Conservation (phyloP, 2,888 invertebrate species). For the Drosophila affinis region DNA sequence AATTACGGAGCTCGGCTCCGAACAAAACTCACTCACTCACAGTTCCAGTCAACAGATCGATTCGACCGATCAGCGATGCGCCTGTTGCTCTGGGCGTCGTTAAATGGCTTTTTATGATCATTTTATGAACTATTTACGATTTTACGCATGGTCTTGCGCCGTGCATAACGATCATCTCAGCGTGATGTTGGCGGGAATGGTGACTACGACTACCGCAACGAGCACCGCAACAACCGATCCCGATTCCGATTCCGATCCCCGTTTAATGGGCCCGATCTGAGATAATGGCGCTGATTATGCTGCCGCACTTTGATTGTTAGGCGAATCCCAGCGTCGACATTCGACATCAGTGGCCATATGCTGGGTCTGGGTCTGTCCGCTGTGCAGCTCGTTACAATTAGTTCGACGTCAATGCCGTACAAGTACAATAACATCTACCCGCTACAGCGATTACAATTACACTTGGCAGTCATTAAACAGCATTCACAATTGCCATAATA, state of each 20-base stretch:
- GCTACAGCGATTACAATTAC: constrained; percentile 29
- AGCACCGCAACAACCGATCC: constrained; percentile 23
- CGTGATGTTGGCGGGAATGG: constrained; percentile 18
- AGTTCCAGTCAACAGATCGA: constrained; percentile 30
- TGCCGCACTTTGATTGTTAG: constrained; percentile 35
- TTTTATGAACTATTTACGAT: constrained; percentile 84
- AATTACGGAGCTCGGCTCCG: constrained; percentile 13
- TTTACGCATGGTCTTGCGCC: constrained; percentile 76
- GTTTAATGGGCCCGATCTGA: constrained; percentile 42
- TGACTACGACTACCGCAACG: constrained; percentile 50
- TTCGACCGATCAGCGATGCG: constrained; percentile 39
- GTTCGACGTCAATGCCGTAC: constrained; percentile 50
- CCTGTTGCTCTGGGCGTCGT: constrained; percentile 63
- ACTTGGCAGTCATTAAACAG: constrained; percentile 32
- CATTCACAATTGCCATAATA: constrained; percentile 23
- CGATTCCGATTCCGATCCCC: constrained; percentile 36
- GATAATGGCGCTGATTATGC: constrained; percentile 55
- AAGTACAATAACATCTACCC: constrained; percentile 6
- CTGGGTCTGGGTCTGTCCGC: no score
- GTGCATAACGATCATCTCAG: constrained; percentile 70
- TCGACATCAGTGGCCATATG: constrained; percentile 5
- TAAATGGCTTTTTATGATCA: constrained; percentile 80
- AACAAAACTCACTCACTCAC: neutral
- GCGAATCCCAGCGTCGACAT: constrained; percentile 17
- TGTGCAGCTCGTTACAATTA: constrained; percentile 55